These are phyloP conservation scores for Rhingia rostrata DNA, from an alignment of 2,888 invertebrate genomes.

Conservation along the genomic window DNA sequence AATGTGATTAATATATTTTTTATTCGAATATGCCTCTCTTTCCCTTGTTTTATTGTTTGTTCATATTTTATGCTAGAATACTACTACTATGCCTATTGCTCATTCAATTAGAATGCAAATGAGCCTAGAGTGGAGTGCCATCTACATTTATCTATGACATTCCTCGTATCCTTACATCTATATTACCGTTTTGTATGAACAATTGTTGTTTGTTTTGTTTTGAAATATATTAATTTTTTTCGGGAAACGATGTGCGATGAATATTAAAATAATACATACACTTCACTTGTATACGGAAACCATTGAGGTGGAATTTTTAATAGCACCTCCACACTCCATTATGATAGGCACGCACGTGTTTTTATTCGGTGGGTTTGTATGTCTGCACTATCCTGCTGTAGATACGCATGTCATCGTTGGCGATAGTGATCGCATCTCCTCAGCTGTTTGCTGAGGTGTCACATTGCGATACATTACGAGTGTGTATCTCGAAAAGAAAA, in stretches of 20 bases:
- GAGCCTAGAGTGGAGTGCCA: slow-evolving; percentile 20
- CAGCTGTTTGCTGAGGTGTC: slow-evolving; percentile 61
- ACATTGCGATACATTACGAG: slow-evolving; percentile 20
- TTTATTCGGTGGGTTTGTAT: background rate
- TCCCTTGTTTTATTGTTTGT: background rate
- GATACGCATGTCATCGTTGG: slow-evolving; percentile 53
- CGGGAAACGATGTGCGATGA: slow-evolving; percentile 64
- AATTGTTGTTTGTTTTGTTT: slow-evolving; percentile 57
- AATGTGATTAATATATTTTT: slow-evolving; percentile 53
- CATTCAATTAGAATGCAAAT: slow-evolving; percentile 72
- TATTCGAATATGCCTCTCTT: slow-evolving; percentile 1
- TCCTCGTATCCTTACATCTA: slow-evolving; percentile 64
- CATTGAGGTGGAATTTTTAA: slow-evolving; percentile 51
- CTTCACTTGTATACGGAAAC: slow-evolving; percentile 49
- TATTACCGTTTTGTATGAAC: slow-evolving; percentile 69
- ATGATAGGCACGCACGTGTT: background rate
- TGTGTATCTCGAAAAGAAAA: background rate
- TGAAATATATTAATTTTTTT: slow-evolving; percentile 24
- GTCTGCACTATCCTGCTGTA: slow-evolving; percentile 14
- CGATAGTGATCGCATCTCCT: slow-evolving; percentile 35
- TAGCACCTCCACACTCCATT: background rate
- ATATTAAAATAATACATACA: slow-evolving; percentile 45
- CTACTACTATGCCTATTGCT: slow-evolving; percentile 38
- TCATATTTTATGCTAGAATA: slow-evolving; percentile 17
- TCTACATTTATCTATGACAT: slow-evolving; percentile 48